phyloP scores from a whole-genome alignment of 2,888 invertebrate genomes.

The Ectropis crepuscularia region DNA sequence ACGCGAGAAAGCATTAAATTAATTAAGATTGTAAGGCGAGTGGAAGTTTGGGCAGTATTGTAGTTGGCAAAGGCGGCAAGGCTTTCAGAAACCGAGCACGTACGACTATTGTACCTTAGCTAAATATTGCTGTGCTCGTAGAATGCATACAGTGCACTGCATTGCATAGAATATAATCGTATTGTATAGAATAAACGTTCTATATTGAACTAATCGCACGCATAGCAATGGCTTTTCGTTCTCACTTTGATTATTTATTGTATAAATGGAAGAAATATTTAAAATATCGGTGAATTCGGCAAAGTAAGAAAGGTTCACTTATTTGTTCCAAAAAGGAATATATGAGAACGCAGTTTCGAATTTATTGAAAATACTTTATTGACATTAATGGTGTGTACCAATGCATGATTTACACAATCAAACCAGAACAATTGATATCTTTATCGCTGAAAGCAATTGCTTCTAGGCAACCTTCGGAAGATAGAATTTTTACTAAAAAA shows the following conservation, averaged over 20 bases:
- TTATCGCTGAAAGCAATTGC: too few relatives aligned
- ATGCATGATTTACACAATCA: too few relatives aligned
- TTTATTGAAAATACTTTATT: too few relatives aligned
- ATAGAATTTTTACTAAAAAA: too few relatives aligned
- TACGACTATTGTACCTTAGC: conserved; percentile 22
- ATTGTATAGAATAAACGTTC: conserved; percentile 2
- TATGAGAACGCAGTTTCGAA: too few relatives aligned
- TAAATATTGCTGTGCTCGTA: conserved; percentile 14
- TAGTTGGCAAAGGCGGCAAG: conserved; percentile 45
- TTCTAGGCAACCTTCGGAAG: too few relatives aligned
- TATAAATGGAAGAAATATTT: background rate
- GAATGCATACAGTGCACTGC: conserved; percentile 21
- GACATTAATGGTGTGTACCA: too few relatives aligned
- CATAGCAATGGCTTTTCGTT: background rate
- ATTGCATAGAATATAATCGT: too few relatives aligned
- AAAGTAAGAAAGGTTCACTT: too few relatives aligned
- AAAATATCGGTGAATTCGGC: too few relatives aligned
- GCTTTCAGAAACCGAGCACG: conserved; percentile 21
- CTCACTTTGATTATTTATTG: conserved; percentile 14
- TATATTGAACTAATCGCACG: conserved; percentile 21
- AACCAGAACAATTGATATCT: too few relatives aligned
- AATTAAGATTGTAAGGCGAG: conserved; percentile 37
- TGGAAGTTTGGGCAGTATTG: conserved; percentile 42
- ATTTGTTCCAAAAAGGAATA: too few relatives aligned
- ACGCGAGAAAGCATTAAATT: conserved; percentile 36